Evolutionary conservation across 2,888 invertebrate species (phyloP).

Genomic region (Hirudinaria manillensis): DNA sequence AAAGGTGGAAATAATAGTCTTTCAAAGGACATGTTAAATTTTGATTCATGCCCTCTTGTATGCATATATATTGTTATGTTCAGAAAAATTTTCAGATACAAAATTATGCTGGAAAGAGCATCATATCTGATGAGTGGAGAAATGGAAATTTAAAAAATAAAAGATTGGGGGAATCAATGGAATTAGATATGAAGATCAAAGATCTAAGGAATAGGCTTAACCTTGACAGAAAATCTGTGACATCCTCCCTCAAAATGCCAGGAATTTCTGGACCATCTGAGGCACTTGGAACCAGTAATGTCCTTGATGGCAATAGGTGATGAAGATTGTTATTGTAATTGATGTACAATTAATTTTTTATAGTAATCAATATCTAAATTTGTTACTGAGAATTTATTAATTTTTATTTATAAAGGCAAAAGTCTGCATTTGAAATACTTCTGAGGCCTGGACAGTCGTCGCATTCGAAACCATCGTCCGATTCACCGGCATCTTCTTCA

Average conservation of each 20-base stretch:
- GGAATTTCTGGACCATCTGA: not conserved
- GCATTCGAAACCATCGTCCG: not conserved
- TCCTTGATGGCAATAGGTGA: not conserved
- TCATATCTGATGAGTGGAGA: not conserved
- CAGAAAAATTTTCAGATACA: not conserved
- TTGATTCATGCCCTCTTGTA: not conserved
- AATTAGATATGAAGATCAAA: slow-evolving; percentile 1
- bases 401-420: not conserved
- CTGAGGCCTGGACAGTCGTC: not conserved
- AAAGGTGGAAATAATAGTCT: not conserved
- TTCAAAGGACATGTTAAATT: not conserved
- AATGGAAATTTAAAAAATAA: not conserved
- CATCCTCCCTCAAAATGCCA: not conserved
- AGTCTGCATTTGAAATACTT: not conserved
- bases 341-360: not conserved
- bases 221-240: not conserved
- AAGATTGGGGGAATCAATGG: not conserved
- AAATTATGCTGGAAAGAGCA: not conserved
- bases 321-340: not conserved
- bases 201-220: slow-evolving; percentile 19
- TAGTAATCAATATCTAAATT: not conserved
- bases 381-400: not conserved
- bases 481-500: not conserved
- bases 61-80: not conserved
- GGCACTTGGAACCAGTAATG: not conserved